Base-by-base conservation (phyloP, 2,113 vertebrate genomes). In the Cynoglossus semilaevis region DNA sequence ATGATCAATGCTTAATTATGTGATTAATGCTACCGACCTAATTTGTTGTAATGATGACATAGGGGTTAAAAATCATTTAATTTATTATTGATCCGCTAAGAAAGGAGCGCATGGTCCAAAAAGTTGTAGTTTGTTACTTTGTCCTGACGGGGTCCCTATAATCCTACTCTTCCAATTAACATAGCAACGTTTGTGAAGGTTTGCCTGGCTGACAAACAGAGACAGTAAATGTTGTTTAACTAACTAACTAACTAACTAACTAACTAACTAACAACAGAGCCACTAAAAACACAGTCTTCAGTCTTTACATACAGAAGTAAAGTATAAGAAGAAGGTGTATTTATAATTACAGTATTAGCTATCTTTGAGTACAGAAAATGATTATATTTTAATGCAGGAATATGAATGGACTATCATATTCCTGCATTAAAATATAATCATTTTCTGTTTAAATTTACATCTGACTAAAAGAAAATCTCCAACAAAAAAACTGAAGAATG, bases 91-190 rank as follows among this genome's bases (percentile, higher is more conserved):
- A 22, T 54, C 15, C 9, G 17, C 15, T 45, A 34, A 52, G 9
- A 40, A 22, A 6, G 16, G 45, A 22, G 48, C 5, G 16, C 11
- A 36, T 15, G 35, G 42, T 43, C 6, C 12, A 5, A 17, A 10
- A 12, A 65, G 63, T 49, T 85, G 84, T 38, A 85, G 50, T 85
- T 79, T 70, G 3, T 16, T 37, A 18, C 9, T 55, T 10, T 36
- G 69, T 42, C 84, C 86, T 80, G 73, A 85, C 1, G 86, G 76
- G 75, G 79, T 67, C 68, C 63, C 73, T 76, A 42, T 54, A 80
- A 67, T 67, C 60, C 57, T 62, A 73, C 48, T 16, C 60, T 56
- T 63, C 16, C 44, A 19, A 36, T 48, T 15, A 9, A 29, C 9
- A 29, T 73, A 35, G 42, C 35, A 46, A n/a, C 42, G 9, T 18